These are phyloP conservation scores for Macrosiphum euphorbiae DNA, from an alignment of 2,888 invertebrate genomes.

Conservation along the genomic window DNA sequence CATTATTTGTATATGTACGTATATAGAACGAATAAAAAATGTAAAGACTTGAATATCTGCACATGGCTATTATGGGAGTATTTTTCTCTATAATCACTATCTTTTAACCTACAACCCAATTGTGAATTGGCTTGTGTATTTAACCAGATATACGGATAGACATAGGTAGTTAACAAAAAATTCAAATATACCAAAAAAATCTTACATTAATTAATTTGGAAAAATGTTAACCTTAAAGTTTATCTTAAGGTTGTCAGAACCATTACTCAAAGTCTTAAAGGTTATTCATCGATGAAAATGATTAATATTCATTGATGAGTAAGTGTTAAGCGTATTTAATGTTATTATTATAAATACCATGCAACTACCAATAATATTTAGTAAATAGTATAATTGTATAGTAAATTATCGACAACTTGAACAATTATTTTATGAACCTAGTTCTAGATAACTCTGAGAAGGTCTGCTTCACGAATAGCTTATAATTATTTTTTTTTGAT, in stretches of 20 bases:
- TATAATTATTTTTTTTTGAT: background rate
- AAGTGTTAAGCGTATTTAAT: background rate
- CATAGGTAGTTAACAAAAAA: background rate
- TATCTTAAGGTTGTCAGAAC: slow-evolving; percentile 30
- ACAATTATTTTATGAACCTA: background rate
- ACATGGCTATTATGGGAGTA: background rate
- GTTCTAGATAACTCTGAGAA: background rate
- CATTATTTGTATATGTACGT: background rate
- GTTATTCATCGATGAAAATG: slow-evolving; percentile 14
- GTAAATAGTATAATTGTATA: background rate
- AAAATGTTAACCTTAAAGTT: slow-evolving; percentile 38
- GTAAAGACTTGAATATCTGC: background rate
- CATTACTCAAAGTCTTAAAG: slow-evolving; percentile 3
- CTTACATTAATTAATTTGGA: background rate
- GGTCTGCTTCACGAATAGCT: background rate
- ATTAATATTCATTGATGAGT: slow-evolving; percentile 47
- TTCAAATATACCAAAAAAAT: background rate
- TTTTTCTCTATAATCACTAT: background rate
- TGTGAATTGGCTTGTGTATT: background rate
- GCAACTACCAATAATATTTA: background rate
- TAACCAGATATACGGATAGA: background rate
- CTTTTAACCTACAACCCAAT: background rate
- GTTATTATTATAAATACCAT: background rate
- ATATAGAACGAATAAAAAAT: background rate
- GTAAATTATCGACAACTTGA: background rate